These are phyloP conservation scores for Scartelaos histophorus DNA, from an alignment of 2,113 vertebrate genomes.

Conservation along the genomic window DNA sequence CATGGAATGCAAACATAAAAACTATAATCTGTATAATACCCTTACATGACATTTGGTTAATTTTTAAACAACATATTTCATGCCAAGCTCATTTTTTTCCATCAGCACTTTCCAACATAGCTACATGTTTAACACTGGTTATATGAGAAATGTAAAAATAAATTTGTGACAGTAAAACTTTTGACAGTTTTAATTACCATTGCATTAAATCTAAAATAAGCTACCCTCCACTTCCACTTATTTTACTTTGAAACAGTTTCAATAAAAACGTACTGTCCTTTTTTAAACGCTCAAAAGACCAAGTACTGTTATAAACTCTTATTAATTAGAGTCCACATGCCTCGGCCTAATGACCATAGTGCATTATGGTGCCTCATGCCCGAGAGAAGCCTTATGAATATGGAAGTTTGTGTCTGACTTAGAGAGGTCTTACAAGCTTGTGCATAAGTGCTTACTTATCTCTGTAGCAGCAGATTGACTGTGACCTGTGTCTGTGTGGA, in stretches of 20 bases:
- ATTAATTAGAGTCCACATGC: neutral
- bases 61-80: neutral
- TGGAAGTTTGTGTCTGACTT: neutral
- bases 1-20: neutral
- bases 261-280: neutral
- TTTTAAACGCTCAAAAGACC: neutral
- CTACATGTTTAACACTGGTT: too few species aligned
- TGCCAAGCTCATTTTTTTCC: too few species aligned
- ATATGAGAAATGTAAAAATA: too few species aligned
- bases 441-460: slow-evolving; percentile 4
- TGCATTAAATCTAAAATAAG: too few species aligned
- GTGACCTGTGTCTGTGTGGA: neutral
- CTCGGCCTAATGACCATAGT: neutral
- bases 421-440: neutral
- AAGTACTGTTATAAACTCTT: neutral
- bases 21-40: neutral
- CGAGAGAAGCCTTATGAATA: neutral
- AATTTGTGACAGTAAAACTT: too few species aligned
- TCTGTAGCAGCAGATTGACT: neutral
- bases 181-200: too few species aligned
- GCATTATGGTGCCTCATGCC: neutral
- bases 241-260: too few species aligned
- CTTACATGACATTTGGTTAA: neutral
- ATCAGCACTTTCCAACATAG: too few species aligned
- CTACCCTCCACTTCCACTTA: too few species aligned